Conservation (phyloP, 2,113 vertebrate genomes). For the Panurus biarmicus region DNA sequence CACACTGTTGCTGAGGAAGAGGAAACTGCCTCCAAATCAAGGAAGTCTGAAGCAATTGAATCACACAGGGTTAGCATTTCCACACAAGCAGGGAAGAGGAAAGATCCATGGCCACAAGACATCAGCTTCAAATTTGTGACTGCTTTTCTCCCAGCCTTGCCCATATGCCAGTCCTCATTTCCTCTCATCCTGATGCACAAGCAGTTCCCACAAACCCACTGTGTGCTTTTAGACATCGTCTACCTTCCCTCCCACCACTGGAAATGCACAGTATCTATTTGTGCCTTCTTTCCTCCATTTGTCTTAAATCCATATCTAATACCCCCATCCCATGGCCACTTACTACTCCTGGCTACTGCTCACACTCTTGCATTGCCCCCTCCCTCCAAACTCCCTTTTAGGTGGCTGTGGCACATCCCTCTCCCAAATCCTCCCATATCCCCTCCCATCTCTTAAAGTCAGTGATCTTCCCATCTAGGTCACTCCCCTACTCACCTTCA, state of each 20-base stretch:
- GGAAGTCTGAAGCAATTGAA: neutral
- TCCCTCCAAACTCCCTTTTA: neutral
- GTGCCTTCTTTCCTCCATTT: neutral
- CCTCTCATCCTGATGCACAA: neutral
- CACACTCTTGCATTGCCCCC: neutral
- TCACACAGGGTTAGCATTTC: neutral
- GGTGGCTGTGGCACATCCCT: neutral
- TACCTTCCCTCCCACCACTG: neutral
- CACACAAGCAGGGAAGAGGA: neutral
- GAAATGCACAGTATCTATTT: neutral
- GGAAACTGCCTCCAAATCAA: neutral
- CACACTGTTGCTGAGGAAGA: neutral
- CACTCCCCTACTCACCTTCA: neutral
- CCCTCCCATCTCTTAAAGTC: neutral
- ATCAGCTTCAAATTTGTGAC: neutral
- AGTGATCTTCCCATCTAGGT: neutral
- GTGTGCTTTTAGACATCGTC: neutral
- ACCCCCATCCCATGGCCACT: accelerated
- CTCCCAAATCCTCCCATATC: neutral
- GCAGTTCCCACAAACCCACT: accelerated
- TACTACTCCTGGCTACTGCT: neutral
- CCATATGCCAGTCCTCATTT: neutral
- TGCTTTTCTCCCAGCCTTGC: neutral
- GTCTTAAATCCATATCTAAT: neutral
- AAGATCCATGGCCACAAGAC: neutral